These are phyloP conservation scores for Drosophila pseudotakahashii DNA, from an alignment of 2,888 invertebrate species.

Conservation along the genomic window DNA sequence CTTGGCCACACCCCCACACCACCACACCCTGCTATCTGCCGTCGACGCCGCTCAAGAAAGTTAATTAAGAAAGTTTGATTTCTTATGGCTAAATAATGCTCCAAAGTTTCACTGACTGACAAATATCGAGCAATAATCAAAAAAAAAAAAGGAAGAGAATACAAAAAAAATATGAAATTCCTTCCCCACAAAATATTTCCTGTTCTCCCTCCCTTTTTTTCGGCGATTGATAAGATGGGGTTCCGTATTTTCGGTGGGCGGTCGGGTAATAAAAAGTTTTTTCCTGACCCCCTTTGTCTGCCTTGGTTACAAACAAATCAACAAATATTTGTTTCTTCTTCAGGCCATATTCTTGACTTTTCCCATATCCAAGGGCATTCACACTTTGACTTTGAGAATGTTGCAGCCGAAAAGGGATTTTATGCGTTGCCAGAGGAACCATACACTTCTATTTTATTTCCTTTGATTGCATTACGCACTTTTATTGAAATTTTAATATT, in stretches of 20 bases:
- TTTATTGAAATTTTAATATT: neutral
- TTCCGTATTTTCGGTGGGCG: conserved; percentile 5
- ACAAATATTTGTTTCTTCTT: conserved; percentile 66
- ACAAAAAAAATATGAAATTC: conserved; percentile 58
- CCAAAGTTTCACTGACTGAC: conserved; percentile 75
- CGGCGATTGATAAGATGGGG: conserved; percentile 53
- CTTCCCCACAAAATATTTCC: conserved; percentile 38
- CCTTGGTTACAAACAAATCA: conserved; percentile 62
- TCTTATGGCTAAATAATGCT: conserved; percentile 79
- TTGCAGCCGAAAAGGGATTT: conserved; percentile 19
- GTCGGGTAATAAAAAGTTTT: conserved; percentile 65
- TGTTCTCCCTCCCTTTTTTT: conserved; percentile 1
- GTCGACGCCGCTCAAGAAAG: conserved; percentile 65
- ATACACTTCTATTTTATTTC: neutral
- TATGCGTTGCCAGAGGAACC: conserved; percentile 8
- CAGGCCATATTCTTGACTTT: conserved; percentile 18
- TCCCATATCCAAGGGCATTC: conserved; percentile 21
- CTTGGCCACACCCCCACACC: neutral
- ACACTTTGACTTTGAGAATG: conserved; percentile 22
- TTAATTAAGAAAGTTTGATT: conserved; percentile 78
- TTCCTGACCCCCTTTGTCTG: conserved; percentile 50
- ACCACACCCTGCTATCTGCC: conserved; percentile 16
- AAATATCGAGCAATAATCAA: conserved; percentile 73
- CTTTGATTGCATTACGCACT: neutral
- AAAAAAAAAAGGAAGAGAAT: conserved; percentile 45